Base-by-base conservation (phyloP, 2,888 invertebrate species). In the Drosophila gaucha region DNA sequence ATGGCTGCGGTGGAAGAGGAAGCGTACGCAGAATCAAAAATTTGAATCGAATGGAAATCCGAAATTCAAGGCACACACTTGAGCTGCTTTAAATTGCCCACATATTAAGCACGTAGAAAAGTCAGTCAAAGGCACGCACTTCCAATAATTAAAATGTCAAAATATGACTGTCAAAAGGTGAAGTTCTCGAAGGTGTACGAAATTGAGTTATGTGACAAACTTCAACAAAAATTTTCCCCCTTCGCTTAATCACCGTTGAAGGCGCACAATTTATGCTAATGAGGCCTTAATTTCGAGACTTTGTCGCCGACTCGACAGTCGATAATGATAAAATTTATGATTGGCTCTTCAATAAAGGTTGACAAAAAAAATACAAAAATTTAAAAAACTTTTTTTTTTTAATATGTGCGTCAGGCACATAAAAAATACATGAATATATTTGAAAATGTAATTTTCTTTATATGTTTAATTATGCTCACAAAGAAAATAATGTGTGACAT, bases 111-210 rank as follows among this genome's bases (percentile, higher is more conserved):
- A 87, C 86, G 88, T 71, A 79, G 59, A 52, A 47, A 52, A 38
- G 46, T 41, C 47, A 56, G 47, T 14, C 31, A 50, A 26, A 70
- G 52, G 71, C 79, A 86, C 80, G 83, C 65, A 71, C 77, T 51
- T 71, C 69, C 72, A 75, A 87, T 89, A 89, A 89, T 89, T 87
- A 78, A 90, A 73, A 88, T 85, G 82, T 87, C 88, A 76, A 74
- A 86, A 71, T 70, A 71, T 80, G 65, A 38, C 67, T 78, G 88
- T 82, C 87, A 85, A 72, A 79, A 67, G 41, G 56, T 30, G 39
- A 39, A 38, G 60, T 72, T 67, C 70, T 62, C 8, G 16, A 74
- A 83, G 86, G 68, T 80, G 80, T 63, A 62, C 67, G 71, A 10
- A 74, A 78, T 80, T 83, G 84, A 79, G 66, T 76, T 80, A 73